These are phyloP conservation scores for Heliconius hermathena DNA, from an alignment of 1,140 invertebrate genomes.

Conservation along the genomic window DNA sequence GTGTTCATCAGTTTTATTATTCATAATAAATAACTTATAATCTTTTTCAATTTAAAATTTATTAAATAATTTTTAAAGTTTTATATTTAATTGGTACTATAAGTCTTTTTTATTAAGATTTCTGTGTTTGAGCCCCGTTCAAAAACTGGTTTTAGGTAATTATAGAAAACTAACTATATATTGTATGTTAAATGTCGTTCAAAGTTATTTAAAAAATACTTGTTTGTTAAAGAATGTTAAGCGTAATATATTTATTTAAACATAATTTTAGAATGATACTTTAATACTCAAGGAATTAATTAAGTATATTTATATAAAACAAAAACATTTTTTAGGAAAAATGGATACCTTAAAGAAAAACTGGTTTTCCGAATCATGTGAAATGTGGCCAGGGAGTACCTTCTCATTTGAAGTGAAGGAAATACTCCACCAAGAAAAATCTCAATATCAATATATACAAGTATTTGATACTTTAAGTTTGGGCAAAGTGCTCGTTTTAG, in stretches of 20 bases:
- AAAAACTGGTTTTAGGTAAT: neutral
- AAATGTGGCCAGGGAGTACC: slow-evolving; percentile 95
- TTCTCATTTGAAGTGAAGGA: slow-evolving; percentile 95
- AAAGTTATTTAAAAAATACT: neutral
- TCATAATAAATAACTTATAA: neutral
- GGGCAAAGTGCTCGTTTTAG: slow-evolving; percentile 94
- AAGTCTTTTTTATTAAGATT: neutral
- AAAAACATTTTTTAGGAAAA: neutral
- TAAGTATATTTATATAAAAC: neutral
- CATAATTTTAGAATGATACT: no score
- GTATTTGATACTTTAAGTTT: slow-evolving; percentile 95
- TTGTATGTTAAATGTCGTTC: neutral
- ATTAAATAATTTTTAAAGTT: no score
- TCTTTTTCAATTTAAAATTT: neutral
- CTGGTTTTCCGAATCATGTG: slow-evolving; percentile 95
- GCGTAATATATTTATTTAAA: no score
- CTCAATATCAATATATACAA: slow-evolving; percentile 94
- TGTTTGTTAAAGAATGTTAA: no score
- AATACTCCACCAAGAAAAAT: slow-evolving; percentile 91
- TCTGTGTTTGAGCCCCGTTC: neutral
- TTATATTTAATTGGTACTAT: neutral
- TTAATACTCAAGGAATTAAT: no score
- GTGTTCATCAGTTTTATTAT: neutral
- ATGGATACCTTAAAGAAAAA: slow-evolving; percentile 87
- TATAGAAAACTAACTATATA: neutral